phyloP scores from a whole-genome alignment of 2,113 vertebrate species.

The Paralichthys olivaceus region DNA sequence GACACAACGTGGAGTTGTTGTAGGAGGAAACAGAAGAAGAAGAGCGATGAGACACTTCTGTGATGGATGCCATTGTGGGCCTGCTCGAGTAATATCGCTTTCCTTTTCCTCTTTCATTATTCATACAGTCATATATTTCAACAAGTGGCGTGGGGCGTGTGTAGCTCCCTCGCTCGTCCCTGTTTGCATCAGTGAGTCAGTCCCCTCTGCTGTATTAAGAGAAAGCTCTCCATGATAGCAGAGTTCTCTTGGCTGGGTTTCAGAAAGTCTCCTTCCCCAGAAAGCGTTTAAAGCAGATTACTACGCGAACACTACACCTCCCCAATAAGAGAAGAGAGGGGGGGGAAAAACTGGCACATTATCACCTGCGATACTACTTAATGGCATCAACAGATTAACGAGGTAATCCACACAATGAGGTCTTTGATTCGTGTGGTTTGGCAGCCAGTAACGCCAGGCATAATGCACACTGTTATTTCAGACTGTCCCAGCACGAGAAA shows the following conservation, averaged over 20 bases:
- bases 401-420: constrained; percentile 84
- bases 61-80: constrained; percentile 73
- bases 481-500: constrained; percentile 73
- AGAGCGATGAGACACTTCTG: constrained; percentile 53
- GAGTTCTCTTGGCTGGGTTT: constrained; percentile 74
- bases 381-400: constrained; percentile 84
- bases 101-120: constrained; percentile 74
- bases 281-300: constrained; percentile 84
- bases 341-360: constrained; percentile 75
- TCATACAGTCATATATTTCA: constrained; percentile 75
- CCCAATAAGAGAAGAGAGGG: constrained; percentile 69
- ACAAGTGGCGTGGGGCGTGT: constrained; percentile 75
- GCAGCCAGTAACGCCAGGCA: constrained; percentile 75
- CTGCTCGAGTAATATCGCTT: constrained; percentile 70
- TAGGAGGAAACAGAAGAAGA: constrained; percentile 48
- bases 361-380: constrained; percentile 81
- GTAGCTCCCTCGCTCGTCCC: constrained; percentile 64
- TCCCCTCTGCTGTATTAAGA: constrained; percentile 62
- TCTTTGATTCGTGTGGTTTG: constrained; percentile 81
- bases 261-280: constrained; percentile 76
- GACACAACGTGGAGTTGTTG: constrained; percentile 41
- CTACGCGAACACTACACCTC: constrained; percentile 76
- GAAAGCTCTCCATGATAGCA: constrained; percentile 62
- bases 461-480: constrained; percentile 78
- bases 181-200: constrained; percentile 44